Evolutionary conservation across 2,113 vertebrate species (phyloP), one percentile per base, ranked within the genome.

Genomic region (Merops nubicus): DNA sequence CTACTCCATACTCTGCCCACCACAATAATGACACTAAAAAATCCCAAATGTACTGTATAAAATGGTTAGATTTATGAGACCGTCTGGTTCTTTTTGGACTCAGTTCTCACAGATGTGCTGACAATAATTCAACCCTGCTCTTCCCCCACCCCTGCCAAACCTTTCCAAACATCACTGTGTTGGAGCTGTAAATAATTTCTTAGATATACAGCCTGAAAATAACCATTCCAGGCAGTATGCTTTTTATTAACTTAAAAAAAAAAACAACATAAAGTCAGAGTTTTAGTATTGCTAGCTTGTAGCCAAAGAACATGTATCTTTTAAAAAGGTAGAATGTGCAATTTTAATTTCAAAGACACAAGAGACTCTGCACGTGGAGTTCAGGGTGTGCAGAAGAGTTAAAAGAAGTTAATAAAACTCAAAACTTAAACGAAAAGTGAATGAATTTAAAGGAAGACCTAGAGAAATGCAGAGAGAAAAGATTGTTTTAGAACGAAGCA

Each of bases 131-230:
- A 93, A 31, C 11, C 21, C 15, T 9, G 56, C 25, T 94, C 42
- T 68, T 85, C 26, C 28, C 43, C 57, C 19, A 40, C 48, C 53
- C 76, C 54, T 81, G 56, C 36, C 84, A 94, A 92, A 76, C 26
- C 23, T 67, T 72, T 89, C 53, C 34, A 81, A 87, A 81, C 57
- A 47, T 75, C 69, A 67, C 51, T 81, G 64, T 87, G 53, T 72
- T 82, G 77, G 28, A 88, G n/a, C 42, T 65, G 75, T 87, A 79
- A 92, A 87, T 33, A 83, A 85, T 96, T 92, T 76, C 45, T 69
- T 73, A 80, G 85, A 85, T 91, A 88, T 91, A 76, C 57, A 76
- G 69, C 38, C 43, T 48, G 65, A 73, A 87, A 89, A 76, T 79
- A 79, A 62, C 40, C 87, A 85, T 89, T 68, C 48, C 42, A 76